Base-by-base conservation (phyloP, 2,888 invertebrate species). In the Tipula vernalis region DNA sequence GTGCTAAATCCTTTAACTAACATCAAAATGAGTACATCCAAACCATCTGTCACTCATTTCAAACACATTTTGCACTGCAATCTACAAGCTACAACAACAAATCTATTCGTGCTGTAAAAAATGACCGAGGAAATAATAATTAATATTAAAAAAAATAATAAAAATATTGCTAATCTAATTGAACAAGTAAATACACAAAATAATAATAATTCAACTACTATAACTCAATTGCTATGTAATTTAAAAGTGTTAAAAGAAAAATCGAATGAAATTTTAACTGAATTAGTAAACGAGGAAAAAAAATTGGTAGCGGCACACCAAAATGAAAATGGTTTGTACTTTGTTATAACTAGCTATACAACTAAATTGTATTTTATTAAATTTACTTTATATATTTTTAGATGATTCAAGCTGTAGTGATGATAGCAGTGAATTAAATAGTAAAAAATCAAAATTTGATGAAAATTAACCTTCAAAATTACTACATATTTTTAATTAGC, bases 71-170 rank as follows among this genome's bases (percentile, higher is more conserved):
- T 15, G 44, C 5, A 57, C 2, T 57, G 15, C 28, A 28, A 28
- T 28, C 28, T 28, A 28, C 28, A 0, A 28, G n/a, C 28, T 28
- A 28, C 28, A 28, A 28, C 15, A 57, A 57, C 51, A 57, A 57
- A 57, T 28, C 18, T 0, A n/a, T 28, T 57, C 15, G 51, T 12
- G 71, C 71, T 71, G 71, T 71, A 71, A 71, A 71, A 71, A 71
- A 71, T 71, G 71, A 71, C 71, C 71, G 71, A 71, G 28, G 71
- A 71, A 71, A 71, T 71, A 28, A 71, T 71, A 71, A 71, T 71
- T n/a, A 71, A 71, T 71, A 71, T 71, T 71, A 71, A 71, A 71
- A 71, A 71, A 71, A 71, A 71, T 71, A 71, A 71, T 71, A 71
- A 71, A 71, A 71, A 71, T 71, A 71, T 71, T 28, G 71, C 71